Evolutionary conservation across 2,888 invertebrate species (phyloP).

Genomic region (Drosophila peninsularis): DNA sequence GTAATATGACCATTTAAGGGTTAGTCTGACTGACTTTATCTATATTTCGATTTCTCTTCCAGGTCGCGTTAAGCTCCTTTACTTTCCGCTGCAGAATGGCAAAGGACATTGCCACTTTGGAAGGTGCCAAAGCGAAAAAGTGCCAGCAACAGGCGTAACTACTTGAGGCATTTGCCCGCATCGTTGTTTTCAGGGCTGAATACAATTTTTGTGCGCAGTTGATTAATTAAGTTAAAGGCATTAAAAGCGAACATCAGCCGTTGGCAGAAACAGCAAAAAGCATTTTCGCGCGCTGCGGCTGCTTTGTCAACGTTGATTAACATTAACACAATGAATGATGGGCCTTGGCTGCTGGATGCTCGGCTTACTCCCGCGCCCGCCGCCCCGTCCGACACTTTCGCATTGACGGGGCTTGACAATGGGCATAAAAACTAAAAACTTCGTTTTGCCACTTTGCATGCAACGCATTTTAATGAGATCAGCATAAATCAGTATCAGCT

Average conservation of each 20-base stretch:
- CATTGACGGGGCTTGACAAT: conserved; percentile 44
- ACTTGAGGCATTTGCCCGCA: conserved; percentile 43
- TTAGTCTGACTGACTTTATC: too few species aligned
- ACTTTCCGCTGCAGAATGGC: background rate
- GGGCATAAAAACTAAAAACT: conserved; percentile 67
- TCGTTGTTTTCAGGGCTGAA: conserved; percentile 6
- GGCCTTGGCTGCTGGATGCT: conserved; percentile 10
- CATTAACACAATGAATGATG: conserved; percentile 82
- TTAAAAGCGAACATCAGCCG: conserved; percentile 43
- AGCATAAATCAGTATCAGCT: conserved; percentile 78
- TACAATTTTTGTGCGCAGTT: conserved; percentile 41
- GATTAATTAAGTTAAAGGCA: conserved; percentile 72
- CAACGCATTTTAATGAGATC: conserved; percentile 74
- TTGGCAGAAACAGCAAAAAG: conserved; percentile 48
- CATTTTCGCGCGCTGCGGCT: conserved; percentile 70
- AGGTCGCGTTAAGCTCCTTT: background rate
- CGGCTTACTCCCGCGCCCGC: background rate
- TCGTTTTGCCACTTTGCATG: conserved; percentile 67
- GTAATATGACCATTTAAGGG: too few species aligned
- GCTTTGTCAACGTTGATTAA: conserved; percentile 79
- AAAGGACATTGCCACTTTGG: conserved; percentile 28
- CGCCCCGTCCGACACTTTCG: background rate
- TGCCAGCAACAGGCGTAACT: conserved; percentile 71
- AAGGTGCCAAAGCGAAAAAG: conserved; percentile 26
- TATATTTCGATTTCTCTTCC: background rate